A percentile compares a stretch with the other conserved stretches of the same genome.
These are phyloP conservation scores for Automeris io DNA, from an alignment of 2,888 invertebrate genomes.

Conservation along the genomic window DNA sequence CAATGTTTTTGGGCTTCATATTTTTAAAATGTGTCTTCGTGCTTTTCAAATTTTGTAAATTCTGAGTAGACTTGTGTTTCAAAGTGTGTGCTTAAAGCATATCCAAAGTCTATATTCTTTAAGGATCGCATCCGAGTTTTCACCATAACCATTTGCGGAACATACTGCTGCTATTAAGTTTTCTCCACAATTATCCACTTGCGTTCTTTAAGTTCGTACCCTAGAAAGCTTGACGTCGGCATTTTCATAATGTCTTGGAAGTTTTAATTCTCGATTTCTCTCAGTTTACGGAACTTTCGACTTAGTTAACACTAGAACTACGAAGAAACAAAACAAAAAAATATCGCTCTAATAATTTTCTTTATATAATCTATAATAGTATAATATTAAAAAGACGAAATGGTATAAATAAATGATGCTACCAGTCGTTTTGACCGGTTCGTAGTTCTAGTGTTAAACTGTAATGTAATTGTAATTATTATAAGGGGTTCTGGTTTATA, in stretches of 20 bases:
- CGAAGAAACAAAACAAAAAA: no score
- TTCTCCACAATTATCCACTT: conserved; percentile 54
- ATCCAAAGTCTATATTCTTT: neutral
- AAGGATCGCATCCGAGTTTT: conserved; percentile 20
- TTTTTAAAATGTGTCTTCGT: no score
- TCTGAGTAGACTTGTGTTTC: neutral
- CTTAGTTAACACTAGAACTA: neutral
- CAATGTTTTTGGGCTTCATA: no score
- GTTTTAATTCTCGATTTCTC: neutral
- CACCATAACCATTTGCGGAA: conserved; percentile 36
- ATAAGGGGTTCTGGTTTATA: no score
- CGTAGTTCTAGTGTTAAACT: no score
- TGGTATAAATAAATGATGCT: no score
- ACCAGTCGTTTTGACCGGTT: no score
- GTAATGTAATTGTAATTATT: no score
- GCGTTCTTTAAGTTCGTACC: conserved; percentile 32
- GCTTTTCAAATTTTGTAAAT: no score
- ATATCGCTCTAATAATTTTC: no score
- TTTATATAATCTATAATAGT: no score
- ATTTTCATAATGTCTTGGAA: conserved; percentile 10
- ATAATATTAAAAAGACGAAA: no score
- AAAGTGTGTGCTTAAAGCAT: neutral
- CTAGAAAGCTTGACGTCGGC: conserved; percentile 27
- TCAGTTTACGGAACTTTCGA: neutral
- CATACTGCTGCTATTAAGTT: conserved; percentile 45